These are phyloP conservation scores for Bombus cullumanus DNA, from an alignment of 1,140 invertebrate genomes.

Conservation along the genomic window DNA sequence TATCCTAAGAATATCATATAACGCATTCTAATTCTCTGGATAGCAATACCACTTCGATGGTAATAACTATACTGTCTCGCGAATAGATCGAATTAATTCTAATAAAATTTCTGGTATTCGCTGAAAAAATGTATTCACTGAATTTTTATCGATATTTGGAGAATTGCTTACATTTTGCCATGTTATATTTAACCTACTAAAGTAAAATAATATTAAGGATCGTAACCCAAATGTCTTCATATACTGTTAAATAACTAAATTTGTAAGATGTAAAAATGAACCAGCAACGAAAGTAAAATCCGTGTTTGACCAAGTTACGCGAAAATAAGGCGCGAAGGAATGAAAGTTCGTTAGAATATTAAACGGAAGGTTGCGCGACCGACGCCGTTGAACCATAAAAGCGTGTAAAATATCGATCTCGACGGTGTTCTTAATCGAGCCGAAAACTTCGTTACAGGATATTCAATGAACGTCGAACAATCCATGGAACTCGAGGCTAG, in stretches of 20 bases:
- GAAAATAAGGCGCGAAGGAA: background rate
- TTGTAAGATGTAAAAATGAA: no score
- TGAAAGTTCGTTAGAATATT: background rate
- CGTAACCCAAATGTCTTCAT: no score
- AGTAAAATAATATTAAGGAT: background rate
- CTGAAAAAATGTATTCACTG: background rate
- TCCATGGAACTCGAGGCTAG: slow-evolving; percentile 26
- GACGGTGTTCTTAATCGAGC: slow-evolving; percentile 27
- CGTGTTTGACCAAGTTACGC: background rate
- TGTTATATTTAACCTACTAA: background rate
- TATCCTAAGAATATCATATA: background rate
- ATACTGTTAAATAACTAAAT: no score
- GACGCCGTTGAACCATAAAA: slow-evolving; percentile 21
- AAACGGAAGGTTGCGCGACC: slow-evolving; percentile 1
- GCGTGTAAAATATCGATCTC: slow-evolving; percentile 38
- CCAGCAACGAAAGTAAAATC: background rate
- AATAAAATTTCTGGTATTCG: background rate
- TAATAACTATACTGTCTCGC: background rate
- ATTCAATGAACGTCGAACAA: slow-evolving; percentile 39
- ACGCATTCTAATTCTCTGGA: background rate
- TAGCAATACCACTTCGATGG: background rate
- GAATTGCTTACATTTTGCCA: background rate
- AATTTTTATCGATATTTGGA: background rate
- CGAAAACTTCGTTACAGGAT: slow-evolving; percentile 21
- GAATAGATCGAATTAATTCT: no score